Percentiles rank a stretch among this genome's conserved stretches.
Evolutionary conservation across 2,888 invertebrate genomes (phyloP).

Genomic region (Sarcophaga caerulescens): DNA sequence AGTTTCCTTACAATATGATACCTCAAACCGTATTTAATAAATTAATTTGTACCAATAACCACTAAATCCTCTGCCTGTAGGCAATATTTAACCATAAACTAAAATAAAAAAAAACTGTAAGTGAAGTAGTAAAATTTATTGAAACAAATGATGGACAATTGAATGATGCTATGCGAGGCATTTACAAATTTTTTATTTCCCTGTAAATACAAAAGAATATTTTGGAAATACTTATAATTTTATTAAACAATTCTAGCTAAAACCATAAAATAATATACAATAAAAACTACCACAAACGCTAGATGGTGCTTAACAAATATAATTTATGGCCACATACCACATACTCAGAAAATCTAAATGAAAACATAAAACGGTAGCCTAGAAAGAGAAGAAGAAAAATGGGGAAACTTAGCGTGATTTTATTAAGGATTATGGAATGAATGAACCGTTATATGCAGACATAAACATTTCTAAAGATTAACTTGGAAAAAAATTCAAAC

Average conservation of each 20-base stretch:
- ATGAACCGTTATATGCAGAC: not conserved
- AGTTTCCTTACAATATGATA: no score
- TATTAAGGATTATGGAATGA: slow-evolving; percentile 14
- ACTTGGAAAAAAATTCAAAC: slow-evolving; percentile 12
- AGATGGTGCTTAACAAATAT: not conserved
- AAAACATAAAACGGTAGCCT: slow-evolving; percentile 23
- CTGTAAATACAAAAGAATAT: no score
- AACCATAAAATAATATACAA: slow-evolving; percentile 18
- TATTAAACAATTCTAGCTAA: not conserved
- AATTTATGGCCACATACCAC: not conserved
- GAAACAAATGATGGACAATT: no score
- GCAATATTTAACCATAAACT: no score
- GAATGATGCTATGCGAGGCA: no score
- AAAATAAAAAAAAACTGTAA: no score
- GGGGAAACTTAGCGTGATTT: not conserved
- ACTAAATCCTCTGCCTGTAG: no score
- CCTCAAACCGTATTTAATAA: no score
- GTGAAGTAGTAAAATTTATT: no score
- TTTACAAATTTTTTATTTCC: no score
- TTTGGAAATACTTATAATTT: no score
- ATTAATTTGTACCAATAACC: no score
- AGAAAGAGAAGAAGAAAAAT: slow-evolving; percentile 25
- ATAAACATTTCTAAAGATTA: not conserved
- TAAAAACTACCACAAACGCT: not conserved
- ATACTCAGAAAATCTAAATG: not conserved